A percentile compares a stretch with the other conserved stretches of the same genome.
Evolutionary conservation across 2,113 vertebrate species (phyloP).

Genomic region (Coreoperca whiteheadi): DNA sequence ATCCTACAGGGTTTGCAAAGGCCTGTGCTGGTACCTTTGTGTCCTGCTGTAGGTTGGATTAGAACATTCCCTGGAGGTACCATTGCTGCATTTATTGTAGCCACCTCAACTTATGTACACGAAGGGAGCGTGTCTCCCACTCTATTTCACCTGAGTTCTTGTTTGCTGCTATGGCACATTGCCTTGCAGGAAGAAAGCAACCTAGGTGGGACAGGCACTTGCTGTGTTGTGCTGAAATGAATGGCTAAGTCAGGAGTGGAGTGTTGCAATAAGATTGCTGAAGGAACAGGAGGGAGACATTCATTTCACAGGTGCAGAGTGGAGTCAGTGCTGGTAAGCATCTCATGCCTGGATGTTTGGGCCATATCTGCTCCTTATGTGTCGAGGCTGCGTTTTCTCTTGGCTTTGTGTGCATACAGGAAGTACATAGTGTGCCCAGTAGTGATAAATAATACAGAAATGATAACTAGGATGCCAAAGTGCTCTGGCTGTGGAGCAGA

Average conservation of each 20-base stretch:
- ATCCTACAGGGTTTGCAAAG: slow-evolving; percentile 48
- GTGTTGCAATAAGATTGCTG: slow-evolving; percentile 67
- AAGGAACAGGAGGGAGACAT: slow-evolving; percentile 69
- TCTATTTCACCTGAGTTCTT: slow-evolving; percentile 75
- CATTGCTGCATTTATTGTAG: slow-evolving; percentile 53
- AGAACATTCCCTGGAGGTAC: slow-evolving; percentile 45
- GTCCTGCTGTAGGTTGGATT: slow-evolving; percentile 45
- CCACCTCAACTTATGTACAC: slow-evolving; percentile 61
- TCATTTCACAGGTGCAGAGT: slow-evolving; percentile 76
- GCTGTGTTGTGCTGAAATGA: slow-evolving; percentile 73
- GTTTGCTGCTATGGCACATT: slow-evolving; percentile 52
- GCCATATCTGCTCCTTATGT: slow-evolving; percentile 62
- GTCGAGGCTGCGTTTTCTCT: slow-evolving; percentile 76
- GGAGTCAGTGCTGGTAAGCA: slow-evolving; percentile 57
- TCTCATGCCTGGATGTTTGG: slow-evolving; percentile 37
- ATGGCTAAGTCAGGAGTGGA: slow-evolving; percentile 66
- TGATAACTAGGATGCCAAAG: slow-evolving; percentile 81
- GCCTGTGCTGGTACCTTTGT: slow-evolving; percentile 34
- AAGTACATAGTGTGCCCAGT: slow-evolving; percentile 85
- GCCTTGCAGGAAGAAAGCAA: slow-evolving; percentile 57
- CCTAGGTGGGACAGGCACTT: slow-evolving; percentile 65
- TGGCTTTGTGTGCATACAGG: slow-evolving; percentile 83
- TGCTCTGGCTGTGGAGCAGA: slow-evolving; percentile 81
- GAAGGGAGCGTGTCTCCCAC: slow-evolving; percentile 63
- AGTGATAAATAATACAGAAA: slow-evolving; percentile 87